A percentile compares a stretch with the other conserved stretches of the same genome.
Conservation (phyloP, 2,797 vertebrate species). For the Periophthalmus magnuspinnatus region DNA sequence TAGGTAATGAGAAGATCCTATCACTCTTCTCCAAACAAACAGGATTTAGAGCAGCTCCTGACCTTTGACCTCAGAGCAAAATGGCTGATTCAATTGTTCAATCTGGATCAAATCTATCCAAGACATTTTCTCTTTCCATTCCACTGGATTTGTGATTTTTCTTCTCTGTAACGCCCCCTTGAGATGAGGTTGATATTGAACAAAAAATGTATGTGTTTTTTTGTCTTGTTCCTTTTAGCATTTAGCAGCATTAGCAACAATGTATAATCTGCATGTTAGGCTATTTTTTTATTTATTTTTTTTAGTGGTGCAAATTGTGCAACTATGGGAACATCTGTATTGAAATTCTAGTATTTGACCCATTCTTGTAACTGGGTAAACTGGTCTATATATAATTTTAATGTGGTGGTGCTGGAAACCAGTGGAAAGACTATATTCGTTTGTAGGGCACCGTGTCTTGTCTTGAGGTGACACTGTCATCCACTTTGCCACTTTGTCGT, state of each 20-base stretch:
- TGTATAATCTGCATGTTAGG: too few relatives aligned
- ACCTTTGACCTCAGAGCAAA: not conserved
- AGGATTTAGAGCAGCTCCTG: not conserved
- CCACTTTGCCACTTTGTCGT: not conserved
- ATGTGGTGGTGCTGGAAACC: not conserved
- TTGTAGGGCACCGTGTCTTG: not conserved
- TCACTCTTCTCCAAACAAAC: not conserved
- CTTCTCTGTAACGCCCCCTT: too few relatives aligned
- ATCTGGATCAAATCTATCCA: not conserved
- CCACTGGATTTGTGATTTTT: too few relatives aligned
- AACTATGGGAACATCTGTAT: too few relatives aligned
- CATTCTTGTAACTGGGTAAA: too few relatives aligned
- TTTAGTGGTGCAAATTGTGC: too few relatives aligned
- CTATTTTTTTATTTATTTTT: too few relatives aligned
- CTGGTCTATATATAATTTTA: not conserved
- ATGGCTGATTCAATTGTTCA: not conserved
- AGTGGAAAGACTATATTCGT: not conserved
- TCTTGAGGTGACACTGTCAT: not conserved
- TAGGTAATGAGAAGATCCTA: not conserved
- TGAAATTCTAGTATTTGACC: too few relatives aligned
- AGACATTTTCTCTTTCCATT: not conserved
- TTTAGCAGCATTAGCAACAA: too few relatives aligned
- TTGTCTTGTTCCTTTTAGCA: too few relatives aligned
- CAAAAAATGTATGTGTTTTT: too few relatives aligned
- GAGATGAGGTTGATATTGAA: too few relatives aligned